Conservation (phyloP, 2,113 vertebrate species). For the Neomonachus schauinslandi region DNA sequence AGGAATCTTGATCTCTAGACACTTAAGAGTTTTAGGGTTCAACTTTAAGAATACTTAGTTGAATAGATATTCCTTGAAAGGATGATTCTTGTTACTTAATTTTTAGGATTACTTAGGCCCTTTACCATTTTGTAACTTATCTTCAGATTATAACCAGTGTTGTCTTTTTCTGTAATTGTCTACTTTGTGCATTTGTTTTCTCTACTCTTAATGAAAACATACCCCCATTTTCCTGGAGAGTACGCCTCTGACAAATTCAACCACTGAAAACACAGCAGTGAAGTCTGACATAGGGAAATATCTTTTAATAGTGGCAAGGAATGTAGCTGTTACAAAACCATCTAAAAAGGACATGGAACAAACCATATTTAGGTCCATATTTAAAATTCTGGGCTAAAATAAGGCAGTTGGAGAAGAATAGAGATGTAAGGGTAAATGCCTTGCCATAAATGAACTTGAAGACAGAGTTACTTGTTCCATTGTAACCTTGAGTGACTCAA, state of each 20-base stretch:
- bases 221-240: not conserved
- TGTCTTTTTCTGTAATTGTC: conserved; percentile 11
- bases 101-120: not conserved
- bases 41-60: not conserved
- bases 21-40: not conserved
- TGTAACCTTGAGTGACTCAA: conserved; percentile 19
- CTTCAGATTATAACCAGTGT: not conserved
- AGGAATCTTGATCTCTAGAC: not conserved
- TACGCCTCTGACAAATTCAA: not conserved
- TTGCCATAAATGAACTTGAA: not conserved
- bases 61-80: not conserved
- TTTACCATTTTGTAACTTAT: not conserved
- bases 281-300: not conserved
- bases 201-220: not conserved
- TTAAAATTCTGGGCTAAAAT: conserved; percentile 31
- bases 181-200: not conserved
- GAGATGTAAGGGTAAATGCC: not conserved
- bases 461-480: not conserved
- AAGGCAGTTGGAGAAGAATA: not conserved
- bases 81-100: not conserved
- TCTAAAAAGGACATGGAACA: not conserved
- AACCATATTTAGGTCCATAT: not conserved
- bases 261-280: not conserved
- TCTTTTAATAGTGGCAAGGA: not conserved
- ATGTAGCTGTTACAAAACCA: not conserved